phyloP scores from a whole-genome alignment of 2,113 vertebrate genomes.

The Rynchops niger region DNA sequence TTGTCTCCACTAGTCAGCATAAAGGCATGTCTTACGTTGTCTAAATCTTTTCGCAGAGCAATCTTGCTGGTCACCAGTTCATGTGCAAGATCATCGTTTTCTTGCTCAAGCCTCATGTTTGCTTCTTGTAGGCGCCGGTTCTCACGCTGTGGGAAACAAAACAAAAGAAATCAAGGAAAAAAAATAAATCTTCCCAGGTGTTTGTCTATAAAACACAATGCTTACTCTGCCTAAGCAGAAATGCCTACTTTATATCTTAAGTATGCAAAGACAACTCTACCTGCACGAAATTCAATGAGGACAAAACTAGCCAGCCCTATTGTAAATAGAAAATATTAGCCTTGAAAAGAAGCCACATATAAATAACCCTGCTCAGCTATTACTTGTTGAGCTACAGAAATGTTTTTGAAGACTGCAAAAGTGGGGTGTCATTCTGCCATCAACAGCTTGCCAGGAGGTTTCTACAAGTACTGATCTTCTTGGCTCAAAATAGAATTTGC shows the following conservation, averaged over 20 bases:
- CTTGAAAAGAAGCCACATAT: neutral
- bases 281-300: neutral
- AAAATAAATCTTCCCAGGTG: neutral
- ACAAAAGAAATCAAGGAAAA: neutral
- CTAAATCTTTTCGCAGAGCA: constrained; percentile 92
- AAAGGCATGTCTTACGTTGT: constrained; percentile 84
- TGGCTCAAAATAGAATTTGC: neutral
- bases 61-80: constrained; percentile 99
- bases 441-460: neutral
- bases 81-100: constrained; percentile 97
- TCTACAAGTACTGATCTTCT: neutral
- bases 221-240: neutral
- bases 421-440: neutral
- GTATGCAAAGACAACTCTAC: neutral
- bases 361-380: neutral
- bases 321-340: neutral
- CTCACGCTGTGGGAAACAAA: constrained; percentile 80
- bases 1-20: neutral
- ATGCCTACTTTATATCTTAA: neutral
- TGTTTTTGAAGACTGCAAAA: neutral
- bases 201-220: neutral
- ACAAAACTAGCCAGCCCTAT: neutral
- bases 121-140: constrained; percentile 95
- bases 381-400: neutral
- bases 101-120: constrained; percentile 98